These are phyloP conservation scores for Melipona bicolor DNA, from an alignment of 2,888 invertebrate species.

Conservation along the genomic window DNA sequence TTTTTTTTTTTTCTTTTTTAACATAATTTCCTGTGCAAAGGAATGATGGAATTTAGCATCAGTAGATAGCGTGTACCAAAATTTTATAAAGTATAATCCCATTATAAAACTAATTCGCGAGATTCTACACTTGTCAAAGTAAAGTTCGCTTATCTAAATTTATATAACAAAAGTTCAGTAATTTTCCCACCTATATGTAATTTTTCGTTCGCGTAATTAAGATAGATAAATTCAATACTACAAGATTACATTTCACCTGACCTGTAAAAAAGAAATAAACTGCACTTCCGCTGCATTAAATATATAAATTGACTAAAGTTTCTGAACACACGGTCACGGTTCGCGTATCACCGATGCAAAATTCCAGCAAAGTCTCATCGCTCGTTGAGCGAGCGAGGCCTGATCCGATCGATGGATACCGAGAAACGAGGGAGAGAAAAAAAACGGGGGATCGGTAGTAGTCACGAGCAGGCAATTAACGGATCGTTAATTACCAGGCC, in stretches of 20 bases:
- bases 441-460: slow-evolving; percentile 20
- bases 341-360: background rate
- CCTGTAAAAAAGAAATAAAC: no score
- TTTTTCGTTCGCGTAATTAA: background rate
- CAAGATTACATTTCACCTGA: no score
- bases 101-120: background rate
- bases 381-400: background rate
- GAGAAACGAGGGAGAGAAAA: slow-evolving; percentile 39
- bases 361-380: background rate
- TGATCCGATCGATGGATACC: slow-evolving; percentile 48
- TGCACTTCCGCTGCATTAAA: background rate
- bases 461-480: slow-evolving; percentile 48
- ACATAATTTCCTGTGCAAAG: background rate
- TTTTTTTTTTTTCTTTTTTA: background rate
- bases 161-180: background rate
- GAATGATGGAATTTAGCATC: background rate
- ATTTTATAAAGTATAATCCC: no score
- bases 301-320: background rate
- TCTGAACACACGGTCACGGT: background rate
- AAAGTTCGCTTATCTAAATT: background rate
- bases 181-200: background rate
- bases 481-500: slow-evolving; percentile 52
- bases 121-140: background rate
- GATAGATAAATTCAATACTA: no score
- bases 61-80: background rate